These are phyloP conservation scores for Emydoidea blandingii DNA, from an alignment of 2,797 vertebrate species.

Conservation along the genomic window DNA sequence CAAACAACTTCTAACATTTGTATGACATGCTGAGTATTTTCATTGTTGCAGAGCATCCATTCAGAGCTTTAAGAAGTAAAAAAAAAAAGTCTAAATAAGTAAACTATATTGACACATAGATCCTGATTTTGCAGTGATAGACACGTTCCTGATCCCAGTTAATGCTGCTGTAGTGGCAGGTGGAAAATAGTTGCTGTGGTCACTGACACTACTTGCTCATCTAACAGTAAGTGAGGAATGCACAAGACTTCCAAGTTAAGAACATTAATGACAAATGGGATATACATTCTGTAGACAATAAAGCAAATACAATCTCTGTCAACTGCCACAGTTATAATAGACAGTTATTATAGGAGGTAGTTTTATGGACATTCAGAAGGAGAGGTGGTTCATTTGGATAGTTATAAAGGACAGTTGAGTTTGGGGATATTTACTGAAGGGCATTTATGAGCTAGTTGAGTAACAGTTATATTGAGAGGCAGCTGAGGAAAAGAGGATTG, in stretches of 20 bases:
- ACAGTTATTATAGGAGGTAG: not conserved
- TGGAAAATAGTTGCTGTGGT: not conserved
- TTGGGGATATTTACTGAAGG: rapidly evolving
- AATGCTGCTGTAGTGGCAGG: not conserved
- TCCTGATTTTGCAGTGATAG: too few relatives aligned
- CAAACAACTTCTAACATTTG: too few relatives aligned
- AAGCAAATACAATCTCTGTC: not conserved
- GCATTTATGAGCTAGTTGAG: not conserved
- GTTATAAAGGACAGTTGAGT: not conserved
- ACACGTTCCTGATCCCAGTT: too few relatives aligned
- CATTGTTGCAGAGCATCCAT: too few relatives aligned
- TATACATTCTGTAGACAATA: rapidly evolving
- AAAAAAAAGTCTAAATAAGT: too few relatives aligned
- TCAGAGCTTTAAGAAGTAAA: too few relatives aligned
- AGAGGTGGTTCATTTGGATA: not conserved
- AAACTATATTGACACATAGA: too few relatives aligned
- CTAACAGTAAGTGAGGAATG: not conserved
- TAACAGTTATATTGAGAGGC: not conserved
- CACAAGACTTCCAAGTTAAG: too few relatives aligned
- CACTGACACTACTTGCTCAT: not conserved
- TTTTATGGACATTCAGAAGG: rapidly evolving
- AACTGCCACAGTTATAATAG: not conserved
- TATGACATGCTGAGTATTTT: too few relatives aligned
- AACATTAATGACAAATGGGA: rapidly evolving
- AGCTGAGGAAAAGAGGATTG: not conserved